Conservation (phyloP, 2,888 invertebrate species). For the Lithophane semibrunnea region DNA sequence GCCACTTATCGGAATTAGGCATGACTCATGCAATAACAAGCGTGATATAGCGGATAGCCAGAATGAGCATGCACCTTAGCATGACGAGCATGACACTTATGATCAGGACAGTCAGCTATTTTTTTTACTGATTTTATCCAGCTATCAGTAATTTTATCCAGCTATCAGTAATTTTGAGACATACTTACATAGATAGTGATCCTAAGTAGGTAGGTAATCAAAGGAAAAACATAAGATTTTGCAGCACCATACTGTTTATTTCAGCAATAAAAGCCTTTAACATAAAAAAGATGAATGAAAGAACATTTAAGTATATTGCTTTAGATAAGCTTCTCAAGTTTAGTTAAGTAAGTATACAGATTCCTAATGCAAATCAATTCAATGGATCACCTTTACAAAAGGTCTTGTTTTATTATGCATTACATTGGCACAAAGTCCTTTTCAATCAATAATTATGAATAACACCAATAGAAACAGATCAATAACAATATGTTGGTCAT, state of each 20-base stretch:
- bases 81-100: conserved; percentile 28
- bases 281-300: conserved; percentile 34
- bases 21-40: conserved; percentile 15
- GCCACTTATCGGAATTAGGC: background rate
- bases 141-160: conserved; percentile 5
- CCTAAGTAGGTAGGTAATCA: background rate
- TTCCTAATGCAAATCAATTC: conserved; percentile 45
- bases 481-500: conserved; percentile 10
- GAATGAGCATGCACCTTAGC: conserved; percentile 1
- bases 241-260: conserved; percentile 56
- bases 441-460: conserved; percentile 29
- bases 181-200: background rate
- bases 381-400: conserved; percentile 43
- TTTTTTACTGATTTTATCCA: conserved; percentile 13
- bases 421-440: conserved; percentile 48
- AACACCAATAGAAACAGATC: conserved; percentile 29
- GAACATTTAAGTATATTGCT: conserved; percentile 14
- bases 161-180: background rate
- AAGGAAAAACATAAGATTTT: conserved; percentile 10
- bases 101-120: background rate
- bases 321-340: conserved; percentile 26
- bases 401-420: conserved; percentile 55
- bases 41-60: background rate
- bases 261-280: conserved; percentile 28
- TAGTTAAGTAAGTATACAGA: conserved; percentile 18